Evolutionary conservation across 2,888 invertebrate species (phyloP), one percentile per base, ranked within the genome.

Genomic region (Himalopsyche kuldschensis): DNA sequence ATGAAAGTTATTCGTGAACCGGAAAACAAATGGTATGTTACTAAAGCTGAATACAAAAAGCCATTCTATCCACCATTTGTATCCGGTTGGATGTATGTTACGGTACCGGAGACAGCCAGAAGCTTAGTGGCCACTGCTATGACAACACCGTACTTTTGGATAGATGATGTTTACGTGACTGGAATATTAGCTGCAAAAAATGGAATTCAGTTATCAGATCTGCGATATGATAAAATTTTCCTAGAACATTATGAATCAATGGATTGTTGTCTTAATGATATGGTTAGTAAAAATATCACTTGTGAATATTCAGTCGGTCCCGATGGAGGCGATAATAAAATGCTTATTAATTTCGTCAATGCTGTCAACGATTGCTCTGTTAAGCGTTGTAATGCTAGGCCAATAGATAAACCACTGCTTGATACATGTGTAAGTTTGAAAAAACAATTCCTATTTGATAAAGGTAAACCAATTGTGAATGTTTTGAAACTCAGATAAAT

Each of bases 81-180:
- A 10, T 96, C 96, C 5, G 97, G 97, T 0, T 97, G 97, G 97
- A 92, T 96, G 87, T 97, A 97, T 87, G 90, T 96, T 1, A 95
- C 96, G 3, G 95, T 94, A 82, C 93, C 94, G 0, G 90, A 92
- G 85, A 92, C 94, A 1, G 95, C 94, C 0, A 88, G 88, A 24
- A 90, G 90, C 27, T 88, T 98, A 79, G 90, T 93, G 30, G 88
- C 91, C 3, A 90, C 93, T 86, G 93, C 94, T 0, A 88, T 90
- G 41, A 88, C 90, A 47, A 90, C 93, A n/a, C 90, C 92, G 24
- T 96, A 95, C 87, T 97, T 98, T 90, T 98, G 98, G 97, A 97
- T 98, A 84, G 98, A 98, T 88, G 98, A 98, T 88, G 95, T 96
- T 75, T 95, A 95, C 88, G 90, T 98, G 0, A 98, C 97, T 0